Base-by-base conservation (phyloP, 1,140 invertebrate species). In the Temnothorax curvispinosus region DNA sequence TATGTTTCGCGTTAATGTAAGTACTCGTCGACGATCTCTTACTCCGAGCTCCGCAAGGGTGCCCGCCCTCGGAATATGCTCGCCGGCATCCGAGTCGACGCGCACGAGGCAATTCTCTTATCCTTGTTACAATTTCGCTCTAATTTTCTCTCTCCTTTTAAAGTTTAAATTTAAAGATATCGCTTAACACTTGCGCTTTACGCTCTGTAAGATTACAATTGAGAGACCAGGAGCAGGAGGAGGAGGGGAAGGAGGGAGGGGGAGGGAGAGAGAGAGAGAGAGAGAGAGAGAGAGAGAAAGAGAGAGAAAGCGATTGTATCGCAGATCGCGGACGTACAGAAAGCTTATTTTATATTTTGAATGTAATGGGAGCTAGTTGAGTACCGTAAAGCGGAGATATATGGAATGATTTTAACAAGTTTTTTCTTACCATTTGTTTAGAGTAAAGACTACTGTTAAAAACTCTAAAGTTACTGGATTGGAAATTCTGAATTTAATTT, bases 1-100 rank as follows among this genome's bases (percentile, higher is more conserved):
- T 32, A 97, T 98, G 96, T 98, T 98, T 93, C 96, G 97, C 89
- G 94, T 97, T 86, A 93, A 96, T 93, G 97, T 97, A 95, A 97
- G 97, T 96, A 91, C 7, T 18, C 21, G 7, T 0, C 54, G 38
- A 69, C n/a, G 2, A 27, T 41, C n/a, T 54, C 18, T 54, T 54
- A 11, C 18, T 54, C 27, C 27, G 27, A 27, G 27, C 27, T 27
- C 27, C 27, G 27, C 27, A 1, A 27, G 27, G 27, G 27, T 27
- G 27, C 27, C 27, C 27, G 27, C 27, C 27, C 27, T 27, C 27
- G 27, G 27, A 27, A 27, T 27, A 27, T 27, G 27, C 27, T 27
- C 52, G 52, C 6, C 18, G 7, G 18, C 0, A 54, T 54, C 1
- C 52, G 18, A 54, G 18, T n/a, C 13, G 2, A 21, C 32, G 27